Base-by-base conservation (phyloP, 2,888 invertebrate genomes). In the Pseudanteris insignis region DNA sequence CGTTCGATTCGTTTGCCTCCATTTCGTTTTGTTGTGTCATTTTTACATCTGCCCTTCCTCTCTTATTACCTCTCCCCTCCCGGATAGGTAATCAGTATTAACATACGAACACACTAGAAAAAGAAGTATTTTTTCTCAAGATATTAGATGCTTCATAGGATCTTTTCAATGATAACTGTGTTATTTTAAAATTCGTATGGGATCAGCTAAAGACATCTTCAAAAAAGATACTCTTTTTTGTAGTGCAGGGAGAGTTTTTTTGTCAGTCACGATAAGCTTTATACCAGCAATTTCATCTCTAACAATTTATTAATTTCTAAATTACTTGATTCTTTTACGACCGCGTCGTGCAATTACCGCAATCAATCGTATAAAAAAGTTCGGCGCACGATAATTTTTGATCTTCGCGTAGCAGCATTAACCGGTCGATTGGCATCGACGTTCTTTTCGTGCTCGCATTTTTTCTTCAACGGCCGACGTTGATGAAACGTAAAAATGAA, bases 221-320 rank as follows among this genome's bases (percentile, higher is more conserved):
- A n/a, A n/a, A n/a, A n/a, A n/a, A n/a, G n/a, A n/a, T n/a, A n/a
- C n/a, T n/a, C n/a, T n/a, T n/a, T n/a, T n/a, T n/a, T n/a, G n/a
- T n/a, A n/a, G n/a, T n/a, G n/a, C n/a, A n/a, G n/a, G n/a, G 34
- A 29, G 13, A 28, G n/a, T 1, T 26, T 54, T 53, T 54, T 33
- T 29, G 24, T 13, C 9, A 1, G 18, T 9, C 43, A 8, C 10
- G 13, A 13, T 30, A 3, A 3, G 21, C 21, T 40, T 54, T 40
- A 38, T 12, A 28, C 33, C 46, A 28, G 40, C 13, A 41, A 48
- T 43, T 47, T 57, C 12, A 48, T 40, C 48, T 57, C 36, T 13
- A 15, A 55, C 47, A 40, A 55, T 55, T 55, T 55, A 55, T 55
- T 55, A 47, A 55, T 55, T 47, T 55, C 55, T 47, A 55, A 47